Percentiles rank a stretch among this genome's conserved stretches.
These are phyloP conservation scores for Stegodyphus mimosarum DNA, from an alignment of 1,140 invertebrate genomes.

Conservation along the genomic window DNA sequence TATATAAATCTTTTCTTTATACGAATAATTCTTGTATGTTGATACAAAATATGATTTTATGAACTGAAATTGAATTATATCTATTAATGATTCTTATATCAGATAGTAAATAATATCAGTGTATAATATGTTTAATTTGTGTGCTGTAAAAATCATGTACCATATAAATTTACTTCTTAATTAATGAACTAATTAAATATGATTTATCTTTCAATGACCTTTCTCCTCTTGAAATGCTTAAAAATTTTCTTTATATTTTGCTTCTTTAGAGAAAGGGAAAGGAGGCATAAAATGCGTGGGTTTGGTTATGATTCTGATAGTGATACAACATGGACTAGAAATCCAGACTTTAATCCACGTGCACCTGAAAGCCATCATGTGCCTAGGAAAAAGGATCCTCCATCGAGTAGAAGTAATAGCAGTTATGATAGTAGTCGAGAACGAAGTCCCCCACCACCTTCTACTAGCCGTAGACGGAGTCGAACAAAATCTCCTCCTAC, in stretches of 20 bases:
- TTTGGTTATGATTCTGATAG: conserved; percentile 54
- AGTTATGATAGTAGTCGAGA: conserved; percentile 14
- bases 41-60: no score
- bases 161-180: not conserved
- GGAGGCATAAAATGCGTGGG: conserved; percentile 53
- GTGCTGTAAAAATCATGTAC: no score
- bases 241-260: not conserved
- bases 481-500: conserved; percentile 11
- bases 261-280: conserved; percentile 59
- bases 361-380: not conserved
- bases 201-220: no score
- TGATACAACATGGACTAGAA: conserved; percentile 54
- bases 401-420: conserved; percentile 20
- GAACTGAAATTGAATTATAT: no score
- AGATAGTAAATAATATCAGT: no score
- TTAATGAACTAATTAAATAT: not conserved
- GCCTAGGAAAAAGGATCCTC: not conserved
- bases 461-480: not conserved
- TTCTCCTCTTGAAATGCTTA: not conserved
- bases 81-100: no score
- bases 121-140: no score
- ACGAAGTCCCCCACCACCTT: conserved; percentile 7
- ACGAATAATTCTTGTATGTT: no score
- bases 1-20: no score
- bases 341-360: conserved; percentile 23